Conservation (phyloP, 2,797 vertebrate species). For the Lepus townsendii region DNA sequence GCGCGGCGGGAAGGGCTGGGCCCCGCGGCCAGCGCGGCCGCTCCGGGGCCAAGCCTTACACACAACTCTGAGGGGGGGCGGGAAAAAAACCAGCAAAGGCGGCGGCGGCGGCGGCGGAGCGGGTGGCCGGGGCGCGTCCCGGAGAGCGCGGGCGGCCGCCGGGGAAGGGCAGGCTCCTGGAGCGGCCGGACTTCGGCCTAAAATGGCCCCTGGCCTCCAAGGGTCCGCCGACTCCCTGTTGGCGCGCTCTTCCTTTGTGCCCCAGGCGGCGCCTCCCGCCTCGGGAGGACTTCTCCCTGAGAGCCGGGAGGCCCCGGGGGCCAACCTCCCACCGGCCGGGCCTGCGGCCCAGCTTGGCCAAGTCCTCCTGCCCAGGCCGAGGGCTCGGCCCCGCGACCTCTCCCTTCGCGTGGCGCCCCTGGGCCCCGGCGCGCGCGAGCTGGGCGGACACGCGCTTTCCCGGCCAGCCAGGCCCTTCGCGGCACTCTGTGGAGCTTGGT, state of each 20-base stretch:
- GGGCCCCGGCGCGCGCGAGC: neutral
- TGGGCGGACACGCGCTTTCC: neutral
- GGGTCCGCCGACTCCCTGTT: neutral
- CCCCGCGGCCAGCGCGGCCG: slow-evolving; percentile 58
- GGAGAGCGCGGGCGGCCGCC: neutral
- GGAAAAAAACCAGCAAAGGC: neutral
- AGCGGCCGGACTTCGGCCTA: neutral
- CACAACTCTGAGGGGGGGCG: neutral
- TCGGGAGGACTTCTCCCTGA: slow-evolving; percentile 40
- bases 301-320: slow-evolving; percentile 31
- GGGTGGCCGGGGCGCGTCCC: neutral
- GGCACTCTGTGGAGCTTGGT: slow-evolving; percentile 38
- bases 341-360: slow-evolving; percentile 68
- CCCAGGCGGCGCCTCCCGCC: neutral
- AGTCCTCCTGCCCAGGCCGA: neutral
- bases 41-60: slow-evolving; percentile 12
- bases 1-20: slow-evolving; percentile 69
- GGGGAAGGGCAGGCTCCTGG: neutral
- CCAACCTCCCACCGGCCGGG: slow-evolving; percentile 3
- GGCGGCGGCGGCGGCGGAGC: neutral
- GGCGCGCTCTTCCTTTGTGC: slow-evolving; percentile 35
- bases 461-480: neutral
- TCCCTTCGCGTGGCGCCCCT: neutral
- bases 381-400: slow-evolving; percentile 10
- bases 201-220: neutral